A percentile compares a stretch with the other conserved stretches of the same genome.
Evolutionary conservation across 2,113 vertebrate species (phyloP).

Genomic region (Macheiramphus alcinus): DNA sequence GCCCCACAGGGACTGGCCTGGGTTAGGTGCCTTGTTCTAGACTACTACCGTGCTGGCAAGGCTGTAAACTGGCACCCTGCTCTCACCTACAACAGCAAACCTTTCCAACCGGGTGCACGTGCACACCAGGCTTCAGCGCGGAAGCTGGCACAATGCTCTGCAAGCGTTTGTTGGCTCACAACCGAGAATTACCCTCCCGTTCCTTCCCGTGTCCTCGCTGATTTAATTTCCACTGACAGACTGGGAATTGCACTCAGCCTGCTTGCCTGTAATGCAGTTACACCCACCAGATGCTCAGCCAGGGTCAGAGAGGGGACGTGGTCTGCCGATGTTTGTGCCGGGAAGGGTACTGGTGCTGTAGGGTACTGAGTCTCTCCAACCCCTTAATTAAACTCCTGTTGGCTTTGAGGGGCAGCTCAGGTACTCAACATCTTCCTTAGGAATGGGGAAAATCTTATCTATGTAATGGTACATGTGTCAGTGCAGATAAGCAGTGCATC

Average conservation of each 20-base stretch:
- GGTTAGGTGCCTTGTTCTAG: not conserved
- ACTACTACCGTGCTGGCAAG: not conserved
- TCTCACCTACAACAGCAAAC: not conserved
- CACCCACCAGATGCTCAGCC: not conserved
- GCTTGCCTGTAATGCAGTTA: not conserved
- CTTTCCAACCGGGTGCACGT: not conserved
- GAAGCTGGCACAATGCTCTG: not conserved
- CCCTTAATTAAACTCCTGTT: not conserved
- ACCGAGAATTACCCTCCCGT: not conserved
- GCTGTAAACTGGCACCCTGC: not conserved
- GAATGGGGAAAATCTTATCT: not conserved
- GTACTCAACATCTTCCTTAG: not conserved
- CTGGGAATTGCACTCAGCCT: slow-evolving; percentile 4
- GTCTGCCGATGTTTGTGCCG: not conserved
- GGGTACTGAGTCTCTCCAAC: not conserved
- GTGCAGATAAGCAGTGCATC: not conserved
- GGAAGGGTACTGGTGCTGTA: not conserved
- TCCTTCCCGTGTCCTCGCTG: not conserved
- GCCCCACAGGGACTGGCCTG: not conserved
- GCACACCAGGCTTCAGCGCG: not conserved
- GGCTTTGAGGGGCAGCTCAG: not conserved
- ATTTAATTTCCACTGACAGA: not conserved
- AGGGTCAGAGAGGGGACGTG: fast-evolving
- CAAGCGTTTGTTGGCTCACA: not conserved
- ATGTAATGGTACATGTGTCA: fast-evolving